Evolutionary conservation across 1,140 invertebrate species (phyloP), one percentile per base, ranked within the genome.

Genomic region (Drosophila sproati): DNA sequence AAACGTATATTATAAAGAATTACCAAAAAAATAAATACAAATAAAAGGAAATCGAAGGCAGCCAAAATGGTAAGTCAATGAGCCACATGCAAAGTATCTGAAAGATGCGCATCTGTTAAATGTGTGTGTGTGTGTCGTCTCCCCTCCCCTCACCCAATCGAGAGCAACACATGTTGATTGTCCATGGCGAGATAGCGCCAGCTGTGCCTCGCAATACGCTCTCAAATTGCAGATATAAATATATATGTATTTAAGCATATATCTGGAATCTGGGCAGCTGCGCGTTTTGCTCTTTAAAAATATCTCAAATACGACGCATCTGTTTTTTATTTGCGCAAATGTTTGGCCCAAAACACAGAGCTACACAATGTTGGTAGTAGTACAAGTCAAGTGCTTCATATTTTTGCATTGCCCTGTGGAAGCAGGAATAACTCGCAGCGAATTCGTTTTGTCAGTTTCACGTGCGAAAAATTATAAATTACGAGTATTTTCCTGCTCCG

Each of bases 401-500:
- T 28, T 73, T 74, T 70, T 66, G 66, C 72, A 74, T 75, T 67
- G 43, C 64, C 57, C 50, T 20, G 20, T 20, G 20, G 20, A 41
- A 39, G 43, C 32, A 45, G 54, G 54, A 63, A 75, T 47, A 63
- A 62, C 62, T 64, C 60, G 73, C 71, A 73, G 60, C 59, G 47
- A 52, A 73, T 73, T 75, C 47, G 66, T 76, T 83, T 88, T 83
- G 80, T 85, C 85, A 89, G 80, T 75, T 89, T 85, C 85, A 89
- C 85, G 85, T 88, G 83, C 80, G 74, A 88, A 88, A 89, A 88
- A 89, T 89, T 88, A 83, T 88, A 85, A 88, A 88, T 89, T 83
- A 64, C 60, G 60, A 48, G 55, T 41, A 68, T 72, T 80, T 68
- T 34, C 66, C n/a, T 43, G 10, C n/a, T n/a, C 10, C 5, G 39